Evolutionary conservation across 2,113 vertebrate species (phyloP), one percentile per base, ranked within the genome.

Genomic region (Scytalopus superciliaris): DNA sequence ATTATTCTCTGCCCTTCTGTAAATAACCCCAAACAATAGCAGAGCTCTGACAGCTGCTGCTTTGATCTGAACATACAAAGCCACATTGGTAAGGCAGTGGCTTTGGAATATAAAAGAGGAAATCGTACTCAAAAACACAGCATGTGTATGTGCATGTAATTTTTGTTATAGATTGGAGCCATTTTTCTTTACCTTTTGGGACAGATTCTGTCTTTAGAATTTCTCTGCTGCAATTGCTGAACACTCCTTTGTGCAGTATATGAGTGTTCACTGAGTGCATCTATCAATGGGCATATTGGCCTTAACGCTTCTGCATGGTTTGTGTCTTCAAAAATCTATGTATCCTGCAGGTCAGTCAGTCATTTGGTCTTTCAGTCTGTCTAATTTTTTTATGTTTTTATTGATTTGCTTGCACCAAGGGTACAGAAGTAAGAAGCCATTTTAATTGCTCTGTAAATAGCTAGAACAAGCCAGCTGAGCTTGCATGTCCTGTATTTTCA

Each of bases 371-470:
- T 96, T 95, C 83, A 52, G 28, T 74, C 86, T 95, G 83, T 91
- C 84, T 91, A 81, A 93, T 97, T 55, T 92, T 90, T 97, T 79
- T 91, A 95, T 97, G 67, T 66, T 95, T 86, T 91, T 96, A 97
- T 97, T 94, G 96, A 97, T 97, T 93, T 87, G n/a, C 83, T 94
- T 23, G 1, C 95, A 84, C 55, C 53, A 69, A 44, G 62, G 64
- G 21, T 79, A 53, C 56, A 92, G 89, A 87, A 89, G 63, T 33
- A 93, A 89, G 69, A 79, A 85, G 77, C 35, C 74, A 79, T 93
- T 93, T 91, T 96, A 91, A 93, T 79, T 73, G 35, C 40, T 96
- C 95, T 89, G 82, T 84, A 96, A 98, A 96, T 95, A 97, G 74
- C 66, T 79, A 57, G 53, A 88, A 37, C 12, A 83, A 91, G 47